Percentiles rank a stretch among this genome's conserved stretches.
phyloP scores from a whole-genome alignment of 2,888 invertebrate species.

The Charanyca ferruginea region DNA sequence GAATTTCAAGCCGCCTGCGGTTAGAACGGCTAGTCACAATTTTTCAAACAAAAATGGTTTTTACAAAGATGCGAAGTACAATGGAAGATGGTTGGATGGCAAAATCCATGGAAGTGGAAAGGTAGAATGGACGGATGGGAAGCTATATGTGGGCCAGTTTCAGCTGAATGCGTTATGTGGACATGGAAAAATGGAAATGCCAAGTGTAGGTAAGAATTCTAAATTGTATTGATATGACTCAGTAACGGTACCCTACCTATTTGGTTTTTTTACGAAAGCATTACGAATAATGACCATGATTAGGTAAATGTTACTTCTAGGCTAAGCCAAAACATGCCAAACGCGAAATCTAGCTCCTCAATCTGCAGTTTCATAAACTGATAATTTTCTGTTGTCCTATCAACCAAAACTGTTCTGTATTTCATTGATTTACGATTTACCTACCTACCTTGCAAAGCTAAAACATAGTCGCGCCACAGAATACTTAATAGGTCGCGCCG shows the following conservation, averaged over 20 bases:
- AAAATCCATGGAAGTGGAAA: conserved; percentile 96
- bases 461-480: too few species aligned
- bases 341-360: too few species aligned
- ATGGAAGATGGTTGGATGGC: conserved; percentile 95
- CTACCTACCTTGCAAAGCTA: not conserved
- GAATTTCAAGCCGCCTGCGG: conserved; percentile 92
- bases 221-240: conserved; percentile 9
- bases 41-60: conserved; percentile 93
- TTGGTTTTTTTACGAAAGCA: not conserved
- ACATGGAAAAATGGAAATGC: conserved; percentile 93
- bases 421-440: not conserved
- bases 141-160: conserved; percentile 95
- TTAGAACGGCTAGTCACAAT: conserved; percentile 93
- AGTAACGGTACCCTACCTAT: too few species aligned
- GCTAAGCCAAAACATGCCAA: not conserved
- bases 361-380: not conserved
- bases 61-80: conserved; percentile 95
- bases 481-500: too few species aligned
- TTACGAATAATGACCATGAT: not conserved
- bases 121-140: conserved; percentile 95
- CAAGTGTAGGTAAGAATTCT: conserved; percentile 88
- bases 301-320: not conserved
- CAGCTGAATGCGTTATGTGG: conserved; percentile 94
- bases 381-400: not conserved
- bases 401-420: not conserved